phyloP scores from a whole-genome alignment of 2,888 invertebrate species.

The Cephus nigrinus region DNA sequence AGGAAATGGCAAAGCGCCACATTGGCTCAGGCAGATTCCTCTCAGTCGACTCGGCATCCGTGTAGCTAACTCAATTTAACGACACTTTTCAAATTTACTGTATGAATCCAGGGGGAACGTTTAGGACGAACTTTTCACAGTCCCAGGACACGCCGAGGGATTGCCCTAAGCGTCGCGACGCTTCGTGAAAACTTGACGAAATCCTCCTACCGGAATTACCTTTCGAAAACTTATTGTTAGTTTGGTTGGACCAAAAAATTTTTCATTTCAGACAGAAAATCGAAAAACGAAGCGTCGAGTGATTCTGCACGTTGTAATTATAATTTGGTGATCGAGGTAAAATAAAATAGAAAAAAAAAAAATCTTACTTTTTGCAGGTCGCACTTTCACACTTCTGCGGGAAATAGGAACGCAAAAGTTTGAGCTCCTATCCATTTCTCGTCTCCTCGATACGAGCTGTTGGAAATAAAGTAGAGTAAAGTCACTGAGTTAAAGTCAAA shows the following conservation, averaged over 20 bases:
- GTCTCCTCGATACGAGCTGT: neutral
- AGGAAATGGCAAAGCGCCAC: neutral
- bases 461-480: neutral
- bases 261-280: too few relatives aligned
- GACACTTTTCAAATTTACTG: conserved; percentile 28
- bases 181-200: neutral
- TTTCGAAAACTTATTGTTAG: too few relatives aligned
- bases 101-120: neutral
- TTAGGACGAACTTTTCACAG: neutral
- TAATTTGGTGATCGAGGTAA: conserved; percentile 1
- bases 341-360: neutral
- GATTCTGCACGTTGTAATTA: neutral
- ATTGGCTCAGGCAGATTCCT: neutral
- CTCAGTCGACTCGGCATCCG: neutral
- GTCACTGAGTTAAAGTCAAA: neutral
- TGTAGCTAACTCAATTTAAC: conserved; percentile 34
- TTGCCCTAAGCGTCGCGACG: neutral
- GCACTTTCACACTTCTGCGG: neutral
- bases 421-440: neutral
- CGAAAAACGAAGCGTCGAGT: conserved; percentile 3
- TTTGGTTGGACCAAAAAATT: too few relatives aligned
- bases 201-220: neutral
- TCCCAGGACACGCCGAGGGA: neutral
- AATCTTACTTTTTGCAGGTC: neutral
- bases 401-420: neutral